These are phyloP conservation scores for Hippocampus zosterae DNA, from an alignment of 2,113 vertebrate genomes.

Conservation along the genomic window DNA sequence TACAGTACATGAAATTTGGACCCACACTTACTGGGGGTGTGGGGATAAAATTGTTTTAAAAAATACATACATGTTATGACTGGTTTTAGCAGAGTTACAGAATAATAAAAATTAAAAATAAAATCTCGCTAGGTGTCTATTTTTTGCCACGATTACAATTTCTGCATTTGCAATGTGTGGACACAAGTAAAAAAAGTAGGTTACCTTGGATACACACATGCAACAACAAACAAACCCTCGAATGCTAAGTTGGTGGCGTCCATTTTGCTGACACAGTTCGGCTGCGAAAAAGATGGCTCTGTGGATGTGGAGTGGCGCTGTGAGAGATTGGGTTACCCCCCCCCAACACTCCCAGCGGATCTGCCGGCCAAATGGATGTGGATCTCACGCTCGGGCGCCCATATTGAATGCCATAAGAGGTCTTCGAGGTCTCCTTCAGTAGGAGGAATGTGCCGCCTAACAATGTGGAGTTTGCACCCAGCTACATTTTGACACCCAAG, in stretches of 20 bases:
- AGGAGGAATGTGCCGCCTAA: constrained; percentile 65
- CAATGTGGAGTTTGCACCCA: constrained; percentile 70
- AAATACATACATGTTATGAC: not conserved
- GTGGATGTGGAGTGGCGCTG: constrained; percentile 60
- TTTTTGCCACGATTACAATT: not conserved
- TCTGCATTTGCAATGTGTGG: not conserved
- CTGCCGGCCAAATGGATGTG: constrained; percentile 71
- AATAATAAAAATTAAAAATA: not conserved
- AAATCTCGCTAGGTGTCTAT: not conserved
- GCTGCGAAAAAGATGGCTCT: constrained; percentile 66
- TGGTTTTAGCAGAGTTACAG: not conserved
- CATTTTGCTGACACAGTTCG: constrained; percentile 68
- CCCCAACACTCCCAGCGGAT: constrained; percentile 62
- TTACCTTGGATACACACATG: not conserved
- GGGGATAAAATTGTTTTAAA: not conserved
- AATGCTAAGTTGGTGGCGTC: constrained; percentile 31
- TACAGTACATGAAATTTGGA: constrained; percentile 47
- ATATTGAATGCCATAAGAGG: constrained; percentile 75
- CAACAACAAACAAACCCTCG: constrained; percentile 16
- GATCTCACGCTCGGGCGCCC: constrained; percentile 72
- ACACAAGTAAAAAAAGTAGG: not conserved
- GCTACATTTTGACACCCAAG: constrained; percentile 66
- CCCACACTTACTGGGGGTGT: not conserved
- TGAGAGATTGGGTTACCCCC: constrained; percentile 74
- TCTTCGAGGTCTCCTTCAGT: constrained; percentile 69